Evolutionary conservation across 2,888 invertebrate species (phyloP).

Genomic region (Polia nebulosa): DNA sequence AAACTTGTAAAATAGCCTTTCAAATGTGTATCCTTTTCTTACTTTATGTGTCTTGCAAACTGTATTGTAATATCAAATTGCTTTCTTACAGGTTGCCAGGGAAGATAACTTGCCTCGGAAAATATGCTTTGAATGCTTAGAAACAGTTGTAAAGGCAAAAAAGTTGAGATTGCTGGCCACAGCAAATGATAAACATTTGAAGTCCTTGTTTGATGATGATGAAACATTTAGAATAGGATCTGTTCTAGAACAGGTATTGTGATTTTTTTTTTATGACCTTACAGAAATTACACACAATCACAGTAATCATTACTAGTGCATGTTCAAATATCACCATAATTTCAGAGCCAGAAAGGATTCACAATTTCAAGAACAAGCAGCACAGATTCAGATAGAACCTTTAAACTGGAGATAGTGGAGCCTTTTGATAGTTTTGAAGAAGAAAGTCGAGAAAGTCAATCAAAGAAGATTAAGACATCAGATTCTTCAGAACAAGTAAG

Average conservation of each 20-base stretch:
- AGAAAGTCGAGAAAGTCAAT: constrained; percentile 1
- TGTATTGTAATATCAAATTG: not conserved
- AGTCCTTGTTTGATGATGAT: constrained; percentile 65
- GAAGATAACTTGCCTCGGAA: constrained; percentile 77
- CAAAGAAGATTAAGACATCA: constrained; percentile 21
- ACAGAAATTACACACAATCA: not conserved
- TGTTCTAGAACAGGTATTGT: constrained; percentile 29
- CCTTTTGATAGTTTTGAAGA: not conserved
- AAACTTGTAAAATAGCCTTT: too few species aligned
- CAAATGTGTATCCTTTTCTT: too few species aligned
- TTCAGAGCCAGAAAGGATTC: constrained; percentile 20
- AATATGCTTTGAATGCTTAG: constrained; percentile 76
- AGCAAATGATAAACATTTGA: constrained; percentile 74
- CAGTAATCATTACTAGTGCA: too few species aligned
- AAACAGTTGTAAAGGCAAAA: constrained; percentile 71
- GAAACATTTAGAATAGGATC: constrained; percentile 32
- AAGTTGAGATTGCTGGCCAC: constrained; percentile 70
- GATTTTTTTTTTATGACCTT: not conserved
- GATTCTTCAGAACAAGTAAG: constrained; percentile 44
- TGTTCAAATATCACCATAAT: not conserved
- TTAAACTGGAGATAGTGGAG: constrained; percentile 41
- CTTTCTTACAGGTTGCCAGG: constrained; percentile 64
- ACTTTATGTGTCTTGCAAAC: not conserved
- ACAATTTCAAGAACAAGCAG: constrained; percentile 46
- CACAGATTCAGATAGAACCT: constrained; percentile 50